A percentile compares a stretch with the other conserved stretches of the same genome.
These are phyloP conservation scores for Phocides pigmalion DNA, from an alignment of 1,140 invertebrate genomes.

Conservation along the genomic window DNA sequence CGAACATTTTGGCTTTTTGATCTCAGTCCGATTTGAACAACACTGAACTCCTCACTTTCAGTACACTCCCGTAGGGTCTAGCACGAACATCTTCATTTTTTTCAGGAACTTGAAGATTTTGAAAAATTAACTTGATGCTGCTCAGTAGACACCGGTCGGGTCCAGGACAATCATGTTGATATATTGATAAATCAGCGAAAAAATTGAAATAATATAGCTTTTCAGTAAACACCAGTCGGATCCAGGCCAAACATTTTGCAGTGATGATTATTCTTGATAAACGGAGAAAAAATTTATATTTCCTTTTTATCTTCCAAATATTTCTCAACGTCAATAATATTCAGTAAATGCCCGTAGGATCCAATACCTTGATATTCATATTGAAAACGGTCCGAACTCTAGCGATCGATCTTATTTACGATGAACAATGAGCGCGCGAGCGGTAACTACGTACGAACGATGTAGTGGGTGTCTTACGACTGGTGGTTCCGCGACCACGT, in stretches of 20 bases:
- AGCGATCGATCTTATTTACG: conserved; percentile 78
- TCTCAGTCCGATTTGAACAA: conserved; percentile 25
- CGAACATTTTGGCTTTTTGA: conserved; percentile 61
- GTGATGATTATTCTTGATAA: conserved; percentile 19
- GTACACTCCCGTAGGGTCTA: conserved; percentile 71
- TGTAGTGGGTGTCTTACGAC: conserved; percentile 59
- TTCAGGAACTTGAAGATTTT: conserved; percentile 30
- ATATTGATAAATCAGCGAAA: conserved; percentile 25
- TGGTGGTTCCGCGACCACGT: conserved; percentile 72
- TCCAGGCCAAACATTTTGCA: conserved; percentile 45
- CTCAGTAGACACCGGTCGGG: conserved; percentile 71
- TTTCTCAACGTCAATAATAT: conserved; percentile 35
- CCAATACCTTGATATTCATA: conserved; percentile 76
- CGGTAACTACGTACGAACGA: conserved; percentile 59
- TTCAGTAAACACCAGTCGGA: conserved; percentile 59
- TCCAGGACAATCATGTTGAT: conserved; percentile 62
- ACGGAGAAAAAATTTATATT: conserved; percentile 19
- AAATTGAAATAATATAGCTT: conserved; percentile 5
- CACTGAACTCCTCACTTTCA: conserved; percentile 58
- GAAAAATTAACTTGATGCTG: conserved; percentile 6
- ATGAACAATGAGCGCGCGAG: conserved; percentile 53
- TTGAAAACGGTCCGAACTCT: conserved; percentile 57
- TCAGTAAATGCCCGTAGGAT: conserved; percentile 76
- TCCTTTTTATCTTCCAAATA: conserved; percentile 33
- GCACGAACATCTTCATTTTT: conserved; percentile 61